Evolutionary conservation across 2,888 invertebrate genomes (phyloP), one percentile per base, ranked within the genome.

Genomic region (Eupithecia exiguata): DNA sequence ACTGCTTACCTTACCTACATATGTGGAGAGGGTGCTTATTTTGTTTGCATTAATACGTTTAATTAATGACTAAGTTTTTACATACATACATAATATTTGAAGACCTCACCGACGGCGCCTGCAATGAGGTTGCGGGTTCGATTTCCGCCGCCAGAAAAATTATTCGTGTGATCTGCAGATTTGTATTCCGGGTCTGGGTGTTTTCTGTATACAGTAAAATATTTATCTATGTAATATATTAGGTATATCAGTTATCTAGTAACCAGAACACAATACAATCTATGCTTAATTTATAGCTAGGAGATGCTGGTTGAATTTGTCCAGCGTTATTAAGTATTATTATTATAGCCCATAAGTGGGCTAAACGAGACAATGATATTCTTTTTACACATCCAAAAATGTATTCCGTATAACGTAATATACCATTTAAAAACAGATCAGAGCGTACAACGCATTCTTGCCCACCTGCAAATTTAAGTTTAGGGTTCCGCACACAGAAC

Each of bases 381-480:
- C 21, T 53, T 10, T 21, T 21, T 53, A 53, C 49, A 49, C n/a
- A 53, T 53, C 53, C 53, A 21, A 53, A 1, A 53, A 53, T 53
- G 10, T 0, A 53, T 53, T n/a, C 36, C 63, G 4, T 10, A 36
- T 38, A 65, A 65, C 12, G 63, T 63, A 36, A 38, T 65, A 12
- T 21, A 36, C 10, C 21, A 25, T 58, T 36, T 65, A 30, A 38
- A 18, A 65, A 88, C 81, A 81, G 58, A 25, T 58, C 80, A 83
- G 84, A 83, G 85, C 87, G 89, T 91, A 87, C 85, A 79, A 77
- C 72, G 77, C 81, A 89, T 89, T 88, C 87, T 88, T 87, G 78
- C 73, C 75, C 74, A 76, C 78, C 78, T 72, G 79, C 78, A 76
- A 86, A 87, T 84, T 86, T 87, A 65, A 12, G n/a, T 21, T 65